These are phyloP conservation scores for Agrochola lota DNA, from an alignment of 2,888 invertebrate species.

Conservation along the genomic window DNA sequence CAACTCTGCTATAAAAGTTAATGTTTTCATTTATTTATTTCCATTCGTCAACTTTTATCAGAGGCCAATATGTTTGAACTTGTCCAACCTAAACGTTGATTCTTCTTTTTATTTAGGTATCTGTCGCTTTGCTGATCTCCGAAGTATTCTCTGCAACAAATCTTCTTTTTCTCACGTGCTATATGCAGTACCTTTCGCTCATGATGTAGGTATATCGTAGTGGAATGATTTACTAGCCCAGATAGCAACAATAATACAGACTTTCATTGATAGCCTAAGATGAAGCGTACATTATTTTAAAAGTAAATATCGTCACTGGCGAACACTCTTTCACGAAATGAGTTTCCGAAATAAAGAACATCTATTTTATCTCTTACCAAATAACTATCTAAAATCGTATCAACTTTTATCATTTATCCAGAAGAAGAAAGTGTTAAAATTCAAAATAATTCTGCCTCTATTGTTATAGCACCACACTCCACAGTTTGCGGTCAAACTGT, in stretches of 20 bases:
- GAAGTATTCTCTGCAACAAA: not conserved
- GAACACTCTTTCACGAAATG: not conserved
- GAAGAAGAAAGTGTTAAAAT: conserved; percentile 19
- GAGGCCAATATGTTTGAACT: not conserved
- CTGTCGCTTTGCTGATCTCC: too few species aligned
- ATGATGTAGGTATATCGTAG: not conserved
- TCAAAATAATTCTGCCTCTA: conserved; percentile 28
- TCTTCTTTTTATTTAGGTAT: not conserved
- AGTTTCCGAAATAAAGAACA: not conserved
- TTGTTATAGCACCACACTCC: conserved; percentile 40
- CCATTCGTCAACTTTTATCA: not conserved
- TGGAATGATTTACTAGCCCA: not conserved
- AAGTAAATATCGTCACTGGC: not conserved
- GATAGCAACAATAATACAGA: not conserved
- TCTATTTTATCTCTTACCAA: not conserved
- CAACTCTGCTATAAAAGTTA: not conserved
- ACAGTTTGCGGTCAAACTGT: conserved; percentile 77
- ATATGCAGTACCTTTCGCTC: not conserved
- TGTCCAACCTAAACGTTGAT: not conserved
- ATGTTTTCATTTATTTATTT: not conserved
- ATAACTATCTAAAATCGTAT: not conserved
- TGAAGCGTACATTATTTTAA: not conserved
- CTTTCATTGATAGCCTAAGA: not conserved
- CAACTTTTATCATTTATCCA: not conserved
- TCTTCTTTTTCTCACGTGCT: not conserved